Base-by-base conservation (phyloP, 2,797 vertebrate genomes). In the Nasua narica region DNA sequence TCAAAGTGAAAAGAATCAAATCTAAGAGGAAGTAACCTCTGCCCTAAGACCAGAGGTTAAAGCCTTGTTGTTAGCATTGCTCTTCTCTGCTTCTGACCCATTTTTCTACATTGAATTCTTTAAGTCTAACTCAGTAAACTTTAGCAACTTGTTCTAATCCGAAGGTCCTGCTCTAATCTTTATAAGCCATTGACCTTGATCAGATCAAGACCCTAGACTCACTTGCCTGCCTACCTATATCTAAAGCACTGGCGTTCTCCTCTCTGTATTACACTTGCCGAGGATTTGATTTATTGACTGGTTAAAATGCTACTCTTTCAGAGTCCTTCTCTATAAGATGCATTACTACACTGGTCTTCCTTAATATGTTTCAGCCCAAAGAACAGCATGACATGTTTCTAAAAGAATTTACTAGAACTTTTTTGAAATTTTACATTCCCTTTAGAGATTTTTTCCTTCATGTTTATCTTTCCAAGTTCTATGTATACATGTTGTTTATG, bases 251-350 rank as follows among this genome's bases (percentile, higher is more conserved):
- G 40, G 7, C 25, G 21, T 54, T 72, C 54, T 92, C 81, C 16
- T 67, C 18, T 5, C 35, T 23, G 69, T 29, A 7, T 60, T 65
- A 7, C 9, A 29, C 37, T 87, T 76, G 62, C 60, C 48, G 27
- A 35, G 74, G 43, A n/a, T 86, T 79, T 95, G 88, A 97, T 96
- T 92, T 95, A 96, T 79, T 52, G 77, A 82, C 88, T 97, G 37
- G 21, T 87, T 96, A 82, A 90, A 74, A 83, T 86, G 92, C 60
- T 97, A 25, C 81, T 83, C 32, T 96, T 29, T 96, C 88, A 27
- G 67, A 95, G 82, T 37, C 82, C 65, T 83, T 72, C 27, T 79
- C 27, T 43, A 16, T 18, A 72, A 86, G 65, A 92, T 79, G 50
- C 8, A 81, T 96, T 70, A 69, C 27, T 97, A n/a, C 87, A 27